A percentile compares a stretch with the other conserved stretches of the same genome.
Evolutionary conservation across 2,888 invertebrate species (phyloP).

Genomic region (Sminthurinus aureus): DNA sequence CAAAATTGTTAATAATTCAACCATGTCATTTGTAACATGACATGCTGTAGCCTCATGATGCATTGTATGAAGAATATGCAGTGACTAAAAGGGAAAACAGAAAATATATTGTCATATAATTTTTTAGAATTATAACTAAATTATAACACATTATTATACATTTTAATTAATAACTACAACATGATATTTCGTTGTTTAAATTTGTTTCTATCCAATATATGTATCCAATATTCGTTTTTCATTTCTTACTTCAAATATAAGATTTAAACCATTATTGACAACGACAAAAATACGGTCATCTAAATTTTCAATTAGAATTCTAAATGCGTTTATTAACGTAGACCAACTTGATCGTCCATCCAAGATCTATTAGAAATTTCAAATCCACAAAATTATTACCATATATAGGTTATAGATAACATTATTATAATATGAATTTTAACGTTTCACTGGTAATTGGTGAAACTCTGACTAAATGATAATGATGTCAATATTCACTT

Average conservation of each 20-base stretch:
- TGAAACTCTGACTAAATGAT: background rate
- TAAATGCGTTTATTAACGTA: slow-evolving; percentile 88
- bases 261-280: slow-evolving; percentile 86
- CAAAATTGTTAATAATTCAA: slow-evolving; percentile 75
- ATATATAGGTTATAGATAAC: background rate
- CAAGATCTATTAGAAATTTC: slow-evolving; percentile 68
- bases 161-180: too few species aligned
- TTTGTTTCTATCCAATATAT: too few species aligned
- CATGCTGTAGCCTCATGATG: slow-evolving; percentile 93
- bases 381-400: background rate
- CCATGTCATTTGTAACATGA: slow-evolving; percentile 82
- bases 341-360: slow-evolving; percentile 94
- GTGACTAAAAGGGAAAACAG: slow-evolving; percentile 70
- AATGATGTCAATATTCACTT: background rate
- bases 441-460: background rate
- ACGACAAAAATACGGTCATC: slow-evolving; percentile 89
- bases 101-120: background rate
- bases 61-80: slow-evolving; percentile 91
- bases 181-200: too few species aligned
- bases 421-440: background rate
- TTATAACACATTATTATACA: too few species aligned
- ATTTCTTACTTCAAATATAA: slow-evolving; percentile 74
- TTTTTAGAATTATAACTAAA: too few species aligned
- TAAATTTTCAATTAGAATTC: slow-evolving; percentile 86
- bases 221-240: too few species aligned